phyloP scores from a whole-genome alignment of 2,113 vertebrate species.

The Pelusios castaneus region DNA sequence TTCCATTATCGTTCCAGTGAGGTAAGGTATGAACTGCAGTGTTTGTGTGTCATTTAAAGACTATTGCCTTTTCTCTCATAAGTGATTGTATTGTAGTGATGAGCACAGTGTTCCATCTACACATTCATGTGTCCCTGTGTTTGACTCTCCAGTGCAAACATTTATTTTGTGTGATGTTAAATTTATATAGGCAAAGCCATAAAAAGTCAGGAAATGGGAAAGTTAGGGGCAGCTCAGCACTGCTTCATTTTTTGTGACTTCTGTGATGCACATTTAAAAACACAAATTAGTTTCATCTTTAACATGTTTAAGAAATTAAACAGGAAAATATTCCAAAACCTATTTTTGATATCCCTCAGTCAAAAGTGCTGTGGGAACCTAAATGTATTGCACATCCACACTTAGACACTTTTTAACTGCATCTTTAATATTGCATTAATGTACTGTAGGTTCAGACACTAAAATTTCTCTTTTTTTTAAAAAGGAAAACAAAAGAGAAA shows the following conservation, averaged over 20 bases:
- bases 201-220: background rate
- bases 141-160: background rate
- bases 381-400: background rate
- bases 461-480: background rate
- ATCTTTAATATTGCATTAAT: background rate
- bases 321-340: background rate
- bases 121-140: background rate
- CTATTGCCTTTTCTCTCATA: background rate
- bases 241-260: background rate
- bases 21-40: background rate
- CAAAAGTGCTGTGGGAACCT: background rate
- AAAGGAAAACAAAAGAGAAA: background rate
- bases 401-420: background rate
- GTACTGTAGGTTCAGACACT: background rate
- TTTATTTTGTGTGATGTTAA: background rate
- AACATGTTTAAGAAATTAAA: background rate
- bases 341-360: background rate
- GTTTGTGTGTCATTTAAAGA: background rate
- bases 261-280: background rate
- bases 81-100: background rate
- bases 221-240: background rate
- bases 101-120: background rate
- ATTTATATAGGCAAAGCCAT: background rate
- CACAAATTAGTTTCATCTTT: background rate
- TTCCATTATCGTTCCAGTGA: background rate